phyloP scores from a whole-genome alignment of 2,797 vertebrate genomes.

The Parambassis ranga region DNA sequence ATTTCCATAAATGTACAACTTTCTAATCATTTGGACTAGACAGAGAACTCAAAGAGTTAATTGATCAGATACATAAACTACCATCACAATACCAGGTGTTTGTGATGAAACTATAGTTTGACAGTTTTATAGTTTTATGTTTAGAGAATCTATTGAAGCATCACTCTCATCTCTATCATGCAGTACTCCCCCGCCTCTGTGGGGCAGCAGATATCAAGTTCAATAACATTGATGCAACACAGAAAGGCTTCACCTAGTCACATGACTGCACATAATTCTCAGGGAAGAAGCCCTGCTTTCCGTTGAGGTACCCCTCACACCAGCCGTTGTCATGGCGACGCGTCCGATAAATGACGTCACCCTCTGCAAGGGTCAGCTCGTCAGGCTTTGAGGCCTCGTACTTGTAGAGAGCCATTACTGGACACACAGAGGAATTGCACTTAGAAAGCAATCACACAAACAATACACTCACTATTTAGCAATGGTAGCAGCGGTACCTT shows the following conservation, averaged over 20 bases:
- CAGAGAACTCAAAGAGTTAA: not conserved
- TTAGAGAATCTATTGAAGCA: not conserved
- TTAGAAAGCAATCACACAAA: not conserved
- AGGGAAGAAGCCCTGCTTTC: constrained; percentile 75
- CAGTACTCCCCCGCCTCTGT: too few species aligned
- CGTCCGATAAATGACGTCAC: constrained; percentile 73
- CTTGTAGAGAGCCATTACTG: constrained; percentile 78
- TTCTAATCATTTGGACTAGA: too few species aligned
- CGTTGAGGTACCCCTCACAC: constrained; percentile 70
- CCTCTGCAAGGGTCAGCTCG: constrained; percentile 66
- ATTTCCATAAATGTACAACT: not conserved
- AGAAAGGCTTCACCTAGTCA: constrained; percentile 30
- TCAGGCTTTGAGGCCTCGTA: constrained; percentile 61
- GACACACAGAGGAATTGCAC: constrained; percentile 18
- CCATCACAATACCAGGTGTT: not conserved
- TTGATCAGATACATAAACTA: not conserved
- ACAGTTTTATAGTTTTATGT: too few species aligned
- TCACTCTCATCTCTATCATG: not conserved
- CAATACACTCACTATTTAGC: not conserved
- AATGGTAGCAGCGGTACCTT: constrained; percentile 49
- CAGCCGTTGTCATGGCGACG: constrained; percentile 72
- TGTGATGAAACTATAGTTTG: not conserved
- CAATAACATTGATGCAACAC: too few species aligned
- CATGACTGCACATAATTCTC: constrained; percentile 71
- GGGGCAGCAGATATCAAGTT: not conserved